Conservation (phyloP, 2,888 invertebrate genomes). For the Pachycephus smyrnensis region DNA sequence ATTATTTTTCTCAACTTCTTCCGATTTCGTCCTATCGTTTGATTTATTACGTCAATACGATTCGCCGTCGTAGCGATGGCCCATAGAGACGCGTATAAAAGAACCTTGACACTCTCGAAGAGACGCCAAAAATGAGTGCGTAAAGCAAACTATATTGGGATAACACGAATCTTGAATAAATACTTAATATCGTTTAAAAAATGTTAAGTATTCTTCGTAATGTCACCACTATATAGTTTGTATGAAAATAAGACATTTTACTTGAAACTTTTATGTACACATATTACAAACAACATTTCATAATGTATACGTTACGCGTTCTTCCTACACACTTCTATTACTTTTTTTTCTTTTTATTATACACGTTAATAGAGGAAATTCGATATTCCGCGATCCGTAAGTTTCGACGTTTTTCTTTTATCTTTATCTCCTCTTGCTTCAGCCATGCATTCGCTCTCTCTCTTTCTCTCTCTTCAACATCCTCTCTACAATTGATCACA, state of each 20-base stretch:
- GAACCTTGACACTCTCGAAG: conserved; percentile 13
- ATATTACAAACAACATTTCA: conserved; percentile 58
- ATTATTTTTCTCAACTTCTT: background rate
- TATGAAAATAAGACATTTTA: conserved; percentile 65
- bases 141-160: conserved; percentile 55
- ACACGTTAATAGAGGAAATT: conserved; percentile 18
- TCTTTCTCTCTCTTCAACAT: background rate
- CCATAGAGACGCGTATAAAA: background rate
- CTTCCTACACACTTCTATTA: conserved; percentile 7
- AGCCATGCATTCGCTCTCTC: background rate
- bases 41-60: background rate
- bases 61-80: background rate
- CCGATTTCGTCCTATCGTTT: too few relatives aligned
- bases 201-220: conserved; percentile 56
- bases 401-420: background rate
- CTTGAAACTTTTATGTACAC: conserved; percentile 64
- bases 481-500: background rate
- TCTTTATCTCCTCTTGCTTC: background rate
- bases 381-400: background rate
- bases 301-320: conserved; percentile 43
- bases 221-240: conserved; percentile 60
- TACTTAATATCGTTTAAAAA: conserved; percentile 54
- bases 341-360: conserved; percentile 14
- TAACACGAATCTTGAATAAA: conserved; percentile 54
- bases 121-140: conserved; percentile 48